Evolutionary conservation across 2,113 vertebrate species (phyloP), one percentile per base, ranked within the genome.

Genomic region (Lepisosteus osseus): DNA sequence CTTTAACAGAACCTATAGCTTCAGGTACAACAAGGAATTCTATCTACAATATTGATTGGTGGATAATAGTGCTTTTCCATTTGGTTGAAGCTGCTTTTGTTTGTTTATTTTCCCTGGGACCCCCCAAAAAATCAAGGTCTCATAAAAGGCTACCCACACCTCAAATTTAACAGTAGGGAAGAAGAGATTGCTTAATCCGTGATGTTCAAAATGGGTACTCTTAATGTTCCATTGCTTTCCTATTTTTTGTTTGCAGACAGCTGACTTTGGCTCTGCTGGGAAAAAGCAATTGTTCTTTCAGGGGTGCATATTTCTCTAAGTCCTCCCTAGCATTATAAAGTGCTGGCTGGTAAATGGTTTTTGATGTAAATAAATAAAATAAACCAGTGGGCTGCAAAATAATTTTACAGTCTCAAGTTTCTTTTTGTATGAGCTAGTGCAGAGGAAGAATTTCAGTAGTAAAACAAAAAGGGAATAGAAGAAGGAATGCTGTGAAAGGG

Each of bases 121-220:
- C 15, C 15, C 15, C 15, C 72, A 72, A 73, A 80, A 76, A 68
- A 71, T 77, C 78, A 82, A 70, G 83, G 83, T 80, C 68, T 87
- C 81, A 68, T 63, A 69, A 72, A 79, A 72, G 61, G 78, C 80
- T 75, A 63, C 78, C 13, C 86, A 9, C 47, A 89, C 80, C 84
- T 88, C 88, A 86, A 81, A 88, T 89, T 89, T 88, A 88, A 82
- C 79, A 79, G 82, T 79, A 88, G 82, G 88, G 90, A 90, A 82
- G 78, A 86, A 80, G 78, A 74, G 75, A 82, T 80, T 87, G 83
- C 86, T 85, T 92, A 92, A 90, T 90, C 87, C 87, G 67, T 85
- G 79, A 86, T 86, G 84, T 86, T 91, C 84, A 86, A 90, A 90
- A 89, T 87, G 88, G 81, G 83, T 87, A 89, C 89, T 90, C 82